Evolutionary conservation across 2,888 invertebrate species (phyloP).

Genomic region (Dasysyrphus tricinctus): DNA sequence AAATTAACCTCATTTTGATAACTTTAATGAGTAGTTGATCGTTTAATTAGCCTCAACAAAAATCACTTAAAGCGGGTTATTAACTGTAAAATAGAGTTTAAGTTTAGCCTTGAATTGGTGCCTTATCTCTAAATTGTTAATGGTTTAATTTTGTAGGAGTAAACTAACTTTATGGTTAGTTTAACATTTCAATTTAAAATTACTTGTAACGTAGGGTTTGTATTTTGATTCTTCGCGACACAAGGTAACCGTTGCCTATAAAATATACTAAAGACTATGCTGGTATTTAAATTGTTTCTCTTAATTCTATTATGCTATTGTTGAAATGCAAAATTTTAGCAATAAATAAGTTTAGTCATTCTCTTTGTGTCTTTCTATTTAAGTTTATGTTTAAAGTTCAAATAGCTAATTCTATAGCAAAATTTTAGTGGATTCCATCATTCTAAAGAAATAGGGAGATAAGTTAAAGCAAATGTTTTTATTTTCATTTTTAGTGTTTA

Average conservation of each 20-base stretch:
- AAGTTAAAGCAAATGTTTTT: too few species aligned
- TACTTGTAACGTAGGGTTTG: background rate
- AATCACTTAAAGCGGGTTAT: conserved; percentile 33
- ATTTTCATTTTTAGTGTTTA: too few species aligned
- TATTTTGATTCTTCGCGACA: background rate
- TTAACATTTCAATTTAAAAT: background rate
- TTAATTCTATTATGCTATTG: too few species aligned
- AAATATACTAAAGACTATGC: too few species aligned
- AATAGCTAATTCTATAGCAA: too few species aligned
- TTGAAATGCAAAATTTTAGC: too few species aligned
- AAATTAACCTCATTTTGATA: conserved; percentile 68
- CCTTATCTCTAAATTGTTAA: conserved; percentile 10
- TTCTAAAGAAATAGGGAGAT: too few species aligned
- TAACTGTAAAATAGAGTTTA: conserved; percentile 18
- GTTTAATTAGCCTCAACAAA: conserved; percentile 39
- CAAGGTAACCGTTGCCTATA: background rate
- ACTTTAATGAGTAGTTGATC: conserved; percentile 38
- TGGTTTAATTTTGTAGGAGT: background rate
- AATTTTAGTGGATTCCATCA: too few species aligned
- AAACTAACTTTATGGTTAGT: background rate
- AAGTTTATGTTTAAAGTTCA: too few species aligned
- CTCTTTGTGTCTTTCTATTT: too few species aligned
- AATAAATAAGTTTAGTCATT: too few species aligned
- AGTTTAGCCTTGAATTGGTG: conserved; percentile 33
- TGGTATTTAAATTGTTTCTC: too few species aligned